Base-by-base conservation (phyloP, 2,888 invertebrate genomes). In the Hirtodrosophila cameraria region DNA sequence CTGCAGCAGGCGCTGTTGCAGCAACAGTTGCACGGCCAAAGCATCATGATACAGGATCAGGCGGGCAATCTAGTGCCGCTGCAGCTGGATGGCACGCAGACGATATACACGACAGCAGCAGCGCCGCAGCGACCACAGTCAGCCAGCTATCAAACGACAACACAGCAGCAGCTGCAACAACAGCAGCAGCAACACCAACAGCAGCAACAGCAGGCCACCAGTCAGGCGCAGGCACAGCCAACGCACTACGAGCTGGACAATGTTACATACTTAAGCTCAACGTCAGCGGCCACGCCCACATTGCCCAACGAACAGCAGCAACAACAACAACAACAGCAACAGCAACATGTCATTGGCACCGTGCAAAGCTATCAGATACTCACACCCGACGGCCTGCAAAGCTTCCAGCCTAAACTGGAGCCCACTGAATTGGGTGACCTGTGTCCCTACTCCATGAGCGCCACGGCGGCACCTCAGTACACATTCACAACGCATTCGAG, bases 321-420 rank as follows among this genome's bases (percentile, higher is more conserved):
- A 7, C 79, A 65, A 3, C 79, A 65, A 9, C 78, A 65, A 6
- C 82, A 65, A 46, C 62, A 58, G 12, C 74, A 59, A 28, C 74
- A 54, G 3, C 80, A 72, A 62, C 90, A 90, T 66, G 90, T 90
- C 13, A 90, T 90, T 59, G 90, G 90, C 41, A 90, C 90, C 4
- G 90, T 90, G 23, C 90, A 90, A 75, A 90, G 90, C 59, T 90
- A 90, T 76, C 90, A 90, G 63, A 90, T 90, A 61, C 77, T 90
- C 6, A 90, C 90, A 23, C 88, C 90, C 23, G 90, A 90, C 25
- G 90, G 90, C 18, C 72, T 90, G 42, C 90, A 90, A 64, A 89
- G 80, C 64, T 90, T 90, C 66, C 90, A 90, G 53, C 82, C 85
- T 8, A 87, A 75, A 6, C 45, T 84, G 41, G 89, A 89, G 36